These are phyloP conservation scores for Standfussiana lucernea DNA, from an alignment of 2,888 invertebrate species.

Conservation along the genomic window DNA sequence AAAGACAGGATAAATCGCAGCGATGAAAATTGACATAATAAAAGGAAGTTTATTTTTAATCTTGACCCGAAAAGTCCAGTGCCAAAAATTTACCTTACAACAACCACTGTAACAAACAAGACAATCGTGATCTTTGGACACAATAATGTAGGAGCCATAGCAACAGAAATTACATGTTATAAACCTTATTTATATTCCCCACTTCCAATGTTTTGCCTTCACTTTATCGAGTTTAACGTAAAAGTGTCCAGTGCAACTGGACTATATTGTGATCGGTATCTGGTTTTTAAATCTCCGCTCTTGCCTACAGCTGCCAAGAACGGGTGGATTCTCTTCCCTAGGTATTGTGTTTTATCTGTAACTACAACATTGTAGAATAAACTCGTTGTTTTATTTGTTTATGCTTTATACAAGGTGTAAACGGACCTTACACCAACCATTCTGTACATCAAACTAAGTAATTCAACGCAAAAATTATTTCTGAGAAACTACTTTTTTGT, in stretches of 20 bases:
- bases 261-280: slow-evolving; percentile 43
- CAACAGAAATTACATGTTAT: background rate
- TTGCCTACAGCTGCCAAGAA: slow-evolving; percentile 48
- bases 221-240: slow-evolving; percentile 29
- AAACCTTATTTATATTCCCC: slow-evolving; percentile 20
- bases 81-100: background rate
- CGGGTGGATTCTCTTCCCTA: slow-evolving; percentile 27
- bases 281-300: slow-evolving; percentile 45
- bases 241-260: slow-evolving; percentile 27
- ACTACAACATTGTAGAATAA: background rate
- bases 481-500: too few species aligned
- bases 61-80: background rate
- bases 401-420: too few species aligned
- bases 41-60: background rate
- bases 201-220: slow-evolving; percentile 3
- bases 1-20: background rate
- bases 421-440: too few species aligned
- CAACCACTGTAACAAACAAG: background rate
- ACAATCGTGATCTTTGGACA: background rate
- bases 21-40: background rate
- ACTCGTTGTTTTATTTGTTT: slow-evolving; percentile 10
- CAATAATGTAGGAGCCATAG: background rate
- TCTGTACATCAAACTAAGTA: too few species aligned
- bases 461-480: too few species aligned
- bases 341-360: slow-evolving; percentile 19